A percentile compares a stretch with the other conserved stretches of the same genome.
phyloP scores from a whole-genome alignment of 2,113 vertebrate species.

The Paramisgurnus dabryanus region DNA sequence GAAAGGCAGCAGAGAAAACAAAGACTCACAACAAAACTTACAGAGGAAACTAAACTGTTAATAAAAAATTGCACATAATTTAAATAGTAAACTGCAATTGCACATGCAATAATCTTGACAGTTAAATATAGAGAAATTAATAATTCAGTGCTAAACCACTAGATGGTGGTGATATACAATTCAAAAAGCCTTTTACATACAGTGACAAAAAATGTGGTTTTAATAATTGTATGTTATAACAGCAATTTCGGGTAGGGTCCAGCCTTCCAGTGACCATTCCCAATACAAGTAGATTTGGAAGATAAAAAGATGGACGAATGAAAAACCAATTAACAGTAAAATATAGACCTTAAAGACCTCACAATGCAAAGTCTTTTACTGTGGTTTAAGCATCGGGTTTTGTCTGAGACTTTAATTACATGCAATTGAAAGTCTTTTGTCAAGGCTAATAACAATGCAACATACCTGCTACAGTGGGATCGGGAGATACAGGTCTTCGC shows the following conservation, averaged over 20 bases:
- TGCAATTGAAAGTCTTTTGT: background rate
- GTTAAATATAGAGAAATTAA: background rate
- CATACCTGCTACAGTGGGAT: slow-evolving; percentile 58
- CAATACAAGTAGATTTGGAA: too few species aligned
- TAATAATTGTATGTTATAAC: background rate
- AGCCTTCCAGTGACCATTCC: too few species aligned
- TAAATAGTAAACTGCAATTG: too few species aligned
- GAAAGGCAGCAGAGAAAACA: slow-evolving; percentile 12
- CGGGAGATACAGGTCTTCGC: background rate
- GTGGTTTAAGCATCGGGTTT: background rate
- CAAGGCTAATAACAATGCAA: background rate
- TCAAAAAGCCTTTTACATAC: slow-evolving; percentile 11
- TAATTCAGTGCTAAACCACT: slow-evolving; percentile 50
- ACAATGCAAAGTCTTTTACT: background rate
- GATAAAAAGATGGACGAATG: too few species aligned
- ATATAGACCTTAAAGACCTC: background rate
- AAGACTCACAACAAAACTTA: background rate
- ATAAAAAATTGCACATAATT: too few species aligned
- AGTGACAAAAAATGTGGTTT: background rate
- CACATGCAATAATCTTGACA: background rate
- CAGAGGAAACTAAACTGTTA: too few species aligned
- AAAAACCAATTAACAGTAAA: too few species aligned
- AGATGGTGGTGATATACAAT: slow-evolving; percentile 56
- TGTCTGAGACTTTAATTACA: background rate
- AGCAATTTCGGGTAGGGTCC: background rate